Conservation (phyloP, 2,113 vertebrate species). For the Campylorhamphus procurvoides region DNA sequence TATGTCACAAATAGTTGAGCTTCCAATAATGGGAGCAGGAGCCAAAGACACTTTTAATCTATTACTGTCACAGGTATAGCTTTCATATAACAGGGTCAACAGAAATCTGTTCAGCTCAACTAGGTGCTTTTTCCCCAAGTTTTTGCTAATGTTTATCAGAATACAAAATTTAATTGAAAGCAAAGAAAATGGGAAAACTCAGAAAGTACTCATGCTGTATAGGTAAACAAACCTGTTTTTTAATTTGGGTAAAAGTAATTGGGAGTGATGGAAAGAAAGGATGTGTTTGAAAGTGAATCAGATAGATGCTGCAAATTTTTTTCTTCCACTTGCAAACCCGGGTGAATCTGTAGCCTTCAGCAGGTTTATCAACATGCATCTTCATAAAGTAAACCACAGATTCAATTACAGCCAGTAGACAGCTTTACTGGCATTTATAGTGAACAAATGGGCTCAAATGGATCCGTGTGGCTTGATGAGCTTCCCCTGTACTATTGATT, state of each 20-base stretch:
- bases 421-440: not conserved
- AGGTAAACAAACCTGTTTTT: not conserved
- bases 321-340: not conserved
- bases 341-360: not conserved
- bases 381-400: not conserved
- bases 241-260: not conserved
- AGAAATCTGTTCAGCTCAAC: conserved; percentile 10
- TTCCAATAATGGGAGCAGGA: conserved; percentile 23
- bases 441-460: not conserved
- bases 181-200: not conserved
- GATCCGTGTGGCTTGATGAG: not conserved
- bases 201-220: not conserved
- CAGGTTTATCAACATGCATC: not conserved
- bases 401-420: not conserved
- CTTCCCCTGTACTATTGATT: not conserved
- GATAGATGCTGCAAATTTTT: not conserved
- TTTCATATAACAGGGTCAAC: not conserved
- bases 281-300: not conserved
- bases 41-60: conserved; percentile 37
- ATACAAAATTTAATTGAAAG: not conserved
- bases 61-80: not conserved
- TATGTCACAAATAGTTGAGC: not conserved
- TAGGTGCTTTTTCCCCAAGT: not conserved
- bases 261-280: not conserved
- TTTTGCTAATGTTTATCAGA: not conserved